phyloP scores from a whole-genome alignment of 2,888 invertebrate genomes.

The Meganola albula region DNA sequence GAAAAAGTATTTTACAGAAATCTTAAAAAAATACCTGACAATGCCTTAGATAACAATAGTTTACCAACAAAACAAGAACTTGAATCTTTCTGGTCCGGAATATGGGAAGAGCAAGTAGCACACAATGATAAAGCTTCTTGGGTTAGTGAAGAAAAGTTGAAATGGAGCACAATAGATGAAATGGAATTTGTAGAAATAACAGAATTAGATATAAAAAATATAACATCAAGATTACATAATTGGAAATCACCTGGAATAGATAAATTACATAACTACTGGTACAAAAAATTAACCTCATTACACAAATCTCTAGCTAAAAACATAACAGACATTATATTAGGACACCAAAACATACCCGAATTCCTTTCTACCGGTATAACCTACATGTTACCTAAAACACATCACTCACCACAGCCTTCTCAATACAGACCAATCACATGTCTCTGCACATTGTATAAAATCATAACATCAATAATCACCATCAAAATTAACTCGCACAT shows the following conservation, averaged over 20 bases:
- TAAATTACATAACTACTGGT: constrained; percentile 4
- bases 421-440: constrained; percentile 12
- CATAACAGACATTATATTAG: background rate
- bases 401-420: constrained; percentile 9
- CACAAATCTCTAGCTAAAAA: constrained; percentile 2
- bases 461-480: constrained; percentile 7
- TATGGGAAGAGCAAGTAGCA: background rate
- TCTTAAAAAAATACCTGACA: background rate
- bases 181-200: constrained; percentile 3
- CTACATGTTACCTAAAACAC: constrained; percentile 17
- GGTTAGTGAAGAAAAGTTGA: constrained; percentile 2
- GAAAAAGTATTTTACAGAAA: constrained; percentile 2
- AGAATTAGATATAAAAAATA: constrained; percentile 1
- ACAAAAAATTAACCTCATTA: constrained; percentile 4
- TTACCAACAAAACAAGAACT: background rate
- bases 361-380: constrained; percentile 18
- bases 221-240: constrained; percentile 3
- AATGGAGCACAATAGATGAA: constrained; percentile 2
- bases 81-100: too few species aligned
- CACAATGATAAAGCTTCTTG: constrained; percentile 3
- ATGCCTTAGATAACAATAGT: background rate
- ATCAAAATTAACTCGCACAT: constrained; percentile 9
- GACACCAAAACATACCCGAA: constrained; percentile 8
- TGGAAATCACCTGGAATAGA: too few species aligned
- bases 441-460: constrained; percentile 8